Conservation (phyloP, 2,888 invertebrate genomes). For the Catocala fraxini region DNA sequence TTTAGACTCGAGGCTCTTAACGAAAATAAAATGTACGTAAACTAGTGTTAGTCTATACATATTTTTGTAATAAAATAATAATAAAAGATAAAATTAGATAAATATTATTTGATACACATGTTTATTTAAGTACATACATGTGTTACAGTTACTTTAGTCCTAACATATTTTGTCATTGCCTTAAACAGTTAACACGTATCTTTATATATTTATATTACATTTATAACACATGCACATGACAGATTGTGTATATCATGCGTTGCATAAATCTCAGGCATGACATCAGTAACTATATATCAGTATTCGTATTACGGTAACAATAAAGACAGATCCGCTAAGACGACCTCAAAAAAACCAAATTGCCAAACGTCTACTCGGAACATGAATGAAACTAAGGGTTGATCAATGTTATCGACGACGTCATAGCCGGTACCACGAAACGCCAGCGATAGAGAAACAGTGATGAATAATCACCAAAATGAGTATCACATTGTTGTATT, state of each 20-base stretch:
- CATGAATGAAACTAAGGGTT: slow-evolving; percentile 81
- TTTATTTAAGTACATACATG: no score
- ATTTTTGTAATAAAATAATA: no score
- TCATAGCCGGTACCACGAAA: slow-evolving; percentile 74
- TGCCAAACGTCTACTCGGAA: slow-evolving; percentile 79
- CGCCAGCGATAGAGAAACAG: slow-evolving; percentile 14
- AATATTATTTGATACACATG: no score
- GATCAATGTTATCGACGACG: slow-evolving; percentile 79
- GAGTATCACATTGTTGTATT: slow-evolving; percentile 31
- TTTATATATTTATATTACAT: no score
- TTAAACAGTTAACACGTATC: no score
- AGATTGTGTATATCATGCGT: slow-evolving; percentile 6
- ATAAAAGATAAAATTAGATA: no score
- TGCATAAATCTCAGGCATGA: slow-evolving; percentile 35
- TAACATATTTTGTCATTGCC: no score
- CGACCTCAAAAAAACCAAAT: slow-evolving; percentile 79
- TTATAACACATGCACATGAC: background rate
- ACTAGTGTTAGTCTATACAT: no score
- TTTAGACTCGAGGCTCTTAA: no score
- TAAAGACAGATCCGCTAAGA: slow-evolving; percentile 73
- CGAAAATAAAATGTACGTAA: no score
- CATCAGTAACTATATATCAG: slow-evolving; percentile 38
- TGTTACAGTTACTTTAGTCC: no score
- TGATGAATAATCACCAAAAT: slow-evolving; percentile 40
- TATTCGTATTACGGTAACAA: slow-evolving; percentile 46